A percentile compares a stretch with the other conserved stretches of the same genome.
Conservation (phyloP, 2,113 vertebrate species). For the Sinocyclocheilus maitianheensis region DNA sequence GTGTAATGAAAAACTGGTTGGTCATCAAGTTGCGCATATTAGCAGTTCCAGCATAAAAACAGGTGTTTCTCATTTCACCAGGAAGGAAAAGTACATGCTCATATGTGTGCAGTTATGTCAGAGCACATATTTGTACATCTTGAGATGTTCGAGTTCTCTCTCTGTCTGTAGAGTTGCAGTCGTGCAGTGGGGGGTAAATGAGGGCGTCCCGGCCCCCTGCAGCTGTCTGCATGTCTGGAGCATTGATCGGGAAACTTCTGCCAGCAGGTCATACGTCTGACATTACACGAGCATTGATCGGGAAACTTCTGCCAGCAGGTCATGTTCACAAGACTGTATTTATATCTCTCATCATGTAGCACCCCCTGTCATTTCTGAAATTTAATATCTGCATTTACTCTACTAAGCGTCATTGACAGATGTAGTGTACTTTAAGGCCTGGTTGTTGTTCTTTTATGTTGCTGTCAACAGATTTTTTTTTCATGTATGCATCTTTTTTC, state of each 20-base stretch:
- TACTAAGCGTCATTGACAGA: not conserved
- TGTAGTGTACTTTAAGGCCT: not conserved
- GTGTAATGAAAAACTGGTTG: not conserved
- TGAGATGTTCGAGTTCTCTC: not conserved
- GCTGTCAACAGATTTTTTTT: too few species aligned
- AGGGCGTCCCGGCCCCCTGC: not conserved
- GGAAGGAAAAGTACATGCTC: not conserved
- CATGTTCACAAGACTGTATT: constrained; percentile 15
- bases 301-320: not conserved
- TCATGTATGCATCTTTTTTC: too few species aligned
- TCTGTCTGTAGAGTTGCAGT: not conserved
- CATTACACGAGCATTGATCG: constrained; percentile 30
- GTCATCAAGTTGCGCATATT: not conserved
- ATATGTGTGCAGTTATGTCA: not conserved
- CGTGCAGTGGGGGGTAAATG: not conserved
- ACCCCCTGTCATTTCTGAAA: not conserved
- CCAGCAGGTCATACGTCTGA: constrained; percentile 22
- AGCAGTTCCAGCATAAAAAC: not conserved
- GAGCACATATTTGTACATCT: not conserved
- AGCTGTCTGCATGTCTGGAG: constrained; percentile 47
- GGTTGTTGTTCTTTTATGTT: too few species aligned
- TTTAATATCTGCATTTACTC: not conserved
- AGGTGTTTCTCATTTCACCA: too few species aligned
- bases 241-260: not conserved
- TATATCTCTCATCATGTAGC: not conserved